Evolutionary conservation across 1,140 invertebrate genomes (phyloP).

Genomic region (Heliconius congener): DNA sequence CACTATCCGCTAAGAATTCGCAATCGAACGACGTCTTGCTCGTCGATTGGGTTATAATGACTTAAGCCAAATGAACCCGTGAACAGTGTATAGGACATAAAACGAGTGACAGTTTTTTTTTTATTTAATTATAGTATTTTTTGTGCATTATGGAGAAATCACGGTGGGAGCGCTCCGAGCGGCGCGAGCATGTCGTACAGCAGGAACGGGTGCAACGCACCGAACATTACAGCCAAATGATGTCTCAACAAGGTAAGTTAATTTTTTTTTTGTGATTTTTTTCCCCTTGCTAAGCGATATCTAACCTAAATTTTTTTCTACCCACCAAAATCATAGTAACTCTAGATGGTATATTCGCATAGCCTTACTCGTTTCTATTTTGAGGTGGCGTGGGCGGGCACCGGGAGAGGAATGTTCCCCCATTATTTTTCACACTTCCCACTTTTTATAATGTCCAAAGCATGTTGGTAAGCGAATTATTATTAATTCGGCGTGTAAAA

Average conservation of each 20-base stretch:
- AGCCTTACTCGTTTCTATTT: not conserved
- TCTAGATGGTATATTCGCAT: not conserved
- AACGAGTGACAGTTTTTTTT: conserved; percentile 71
- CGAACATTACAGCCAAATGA: conserved; percentile 88
- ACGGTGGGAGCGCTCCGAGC: conserved; percentile 59
- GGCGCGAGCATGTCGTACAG: conserved; percentile 83
- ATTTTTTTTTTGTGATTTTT: not conserved
- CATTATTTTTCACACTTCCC: conserved; percentile 4
- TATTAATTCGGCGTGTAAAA: conserved; percentile 7
- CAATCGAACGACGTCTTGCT: conserved; percentile 94
- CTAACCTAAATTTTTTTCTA: not conserved
- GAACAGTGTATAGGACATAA: conserved; percentile 77
- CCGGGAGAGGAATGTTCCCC: not conserved
- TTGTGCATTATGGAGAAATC: conserved; percentile 69
- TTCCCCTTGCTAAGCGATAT: not conserved
- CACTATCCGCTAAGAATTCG: conserved; percentile 90
- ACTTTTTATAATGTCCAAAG: not conserved
- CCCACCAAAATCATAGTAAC: not conserved
- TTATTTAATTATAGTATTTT: conserved; percentile 8
- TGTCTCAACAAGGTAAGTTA: conserved; percentile 89
- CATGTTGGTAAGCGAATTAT: conserved; percentile 9
- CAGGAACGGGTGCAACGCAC: conserved; percentile 85
- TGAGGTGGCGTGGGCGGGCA: not conserved
- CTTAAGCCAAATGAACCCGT: conserved; percentile 88
- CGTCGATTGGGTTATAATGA: conserved; percentile 91